phyloP scores from a whole-genome alignment of 2,113 vertebrate species.

The Corvus hawaiiensis region DNA sequence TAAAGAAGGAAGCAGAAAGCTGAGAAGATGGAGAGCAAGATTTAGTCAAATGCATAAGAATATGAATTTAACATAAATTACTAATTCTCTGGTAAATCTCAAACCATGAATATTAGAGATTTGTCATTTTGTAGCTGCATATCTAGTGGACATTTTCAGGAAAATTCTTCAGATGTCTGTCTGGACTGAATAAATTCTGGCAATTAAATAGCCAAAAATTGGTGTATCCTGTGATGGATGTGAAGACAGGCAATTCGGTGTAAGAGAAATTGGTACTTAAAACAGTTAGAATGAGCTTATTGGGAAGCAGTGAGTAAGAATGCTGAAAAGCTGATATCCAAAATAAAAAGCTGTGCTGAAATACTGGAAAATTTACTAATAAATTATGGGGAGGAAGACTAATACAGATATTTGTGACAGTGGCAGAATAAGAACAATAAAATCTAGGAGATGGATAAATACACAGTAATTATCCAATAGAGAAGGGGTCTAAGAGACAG shows the following conservation, averaged over 20 bases:
- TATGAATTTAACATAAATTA: neutral
- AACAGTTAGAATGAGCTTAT: neutral
- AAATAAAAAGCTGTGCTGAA: neutral
- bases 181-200: neutral
- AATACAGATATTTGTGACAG: neutral
- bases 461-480: neutral
- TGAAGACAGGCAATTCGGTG: rapidly evolving
- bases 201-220: neutral
- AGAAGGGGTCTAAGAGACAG: neutral
- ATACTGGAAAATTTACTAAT: neutral
- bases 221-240: neutral
- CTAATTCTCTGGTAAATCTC: neutral
- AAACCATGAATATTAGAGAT: neutral
- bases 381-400: neutral
- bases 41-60: neutral
- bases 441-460: neutral
- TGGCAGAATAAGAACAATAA: neutral
- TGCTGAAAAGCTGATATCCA: neutral
- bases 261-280: neutral
- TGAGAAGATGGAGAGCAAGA: neutral
- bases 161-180: neutral
- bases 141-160: neutral
- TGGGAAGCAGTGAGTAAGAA: neutral
- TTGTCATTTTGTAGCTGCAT: neutral
- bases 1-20: neutral